phyloP scores from a whole-genome alignment of 2,113 vertebrate genomes.

The Lethenteron camtschaticum region DNA sequence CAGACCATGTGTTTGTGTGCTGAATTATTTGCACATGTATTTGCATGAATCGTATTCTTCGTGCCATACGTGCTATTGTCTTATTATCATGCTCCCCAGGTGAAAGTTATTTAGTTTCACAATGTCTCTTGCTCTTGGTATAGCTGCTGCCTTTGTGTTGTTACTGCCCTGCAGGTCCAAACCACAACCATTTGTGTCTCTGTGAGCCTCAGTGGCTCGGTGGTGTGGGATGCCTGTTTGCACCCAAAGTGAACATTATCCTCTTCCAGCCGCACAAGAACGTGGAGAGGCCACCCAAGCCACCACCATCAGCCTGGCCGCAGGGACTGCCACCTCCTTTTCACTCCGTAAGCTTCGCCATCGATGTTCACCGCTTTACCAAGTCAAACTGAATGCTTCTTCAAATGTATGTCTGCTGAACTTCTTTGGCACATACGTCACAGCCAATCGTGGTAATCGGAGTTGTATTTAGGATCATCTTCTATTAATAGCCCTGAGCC shows the following conservation, averaged over 20 bases:
- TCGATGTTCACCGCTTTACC: too few species aligned
- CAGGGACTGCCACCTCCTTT: slow-evolving; percentile 46
- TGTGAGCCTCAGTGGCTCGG: slow-evolving; percentile 85
- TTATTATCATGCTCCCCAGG: too few species aligned
- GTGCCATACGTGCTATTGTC: too few species aligned
- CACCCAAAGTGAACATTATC: slow-evolving; percentile 92
- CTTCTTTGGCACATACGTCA: slow-evolving; percentile 13
- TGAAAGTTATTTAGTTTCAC: too few species aligned
- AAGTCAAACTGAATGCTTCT: slow-evolving; percentile 17
- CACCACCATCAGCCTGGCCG: slow-evolving; percentile 86
- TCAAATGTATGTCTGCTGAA: slow-evolving; percentile 8
- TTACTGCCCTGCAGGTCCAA: slow-evolving; percentile 47
- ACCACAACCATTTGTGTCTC: slow-evolving; percentile 99
- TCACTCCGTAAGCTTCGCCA: slow-evolving; percentile 39
- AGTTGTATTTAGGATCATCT: slow-evolving; percentile 12
- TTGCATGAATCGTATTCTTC: too few species aligned
- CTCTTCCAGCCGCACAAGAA: slow-evolving; percentile 98
- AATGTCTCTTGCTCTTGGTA: too few species aligned
- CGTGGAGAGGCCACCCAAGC: slow-evolving; percentile 75
- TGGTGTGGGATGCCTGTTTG: slow-evolving; percentile 93
- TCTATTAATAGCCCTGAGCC: too few species aligned
- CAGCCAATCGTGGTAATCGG: slow-evolving; percentile 16
- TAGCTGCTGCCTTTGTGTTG: too few species aligned
- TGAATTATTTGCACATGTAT: too few species aligned
- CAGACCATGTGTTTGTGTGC: too few species aligned